Evolutionary conservation across 2,888 invertebrate species (phyloP).

Genomic region (Galerucella calmariensis): DNA sequence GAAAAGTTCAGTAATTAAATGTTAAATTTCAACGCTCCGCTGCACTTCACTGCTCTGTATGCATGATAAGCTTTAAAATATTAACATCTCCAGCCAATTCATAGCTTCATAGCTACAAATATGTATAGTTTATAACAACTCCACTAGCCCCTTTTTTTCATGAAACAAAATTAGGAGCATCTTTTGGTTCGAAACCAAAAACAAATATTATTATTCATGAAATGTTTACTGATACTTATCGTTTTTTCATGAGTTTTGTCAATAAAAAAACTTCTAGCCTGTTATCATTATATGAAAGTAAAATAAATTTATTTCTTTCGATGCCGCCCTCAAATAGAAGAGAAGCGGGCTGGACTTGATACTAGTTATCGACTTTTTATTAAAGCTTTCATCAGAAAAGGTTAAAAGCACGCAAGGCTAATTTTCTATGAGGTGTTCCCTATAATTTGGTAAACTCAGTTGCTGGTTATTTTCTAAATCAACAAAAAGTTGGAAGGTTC

Average conservation of each 20-base stretch:
- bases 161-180: too few relatives aligned
- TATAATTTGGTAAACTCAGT: constrained; percentile 49
- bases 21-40: too few relatives aligned
- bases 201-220: background rate
- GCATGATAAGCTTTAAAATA: too few relatives aligned
- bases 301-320: constrained; percentile 20
- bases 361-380: constrained; percentile 44
- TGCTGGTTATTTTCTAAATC: constrained; percentile 49
- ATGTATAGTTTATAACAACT: too few relatives aligned
- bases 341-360: constrained; percentile 34
- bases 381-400: constrained; percentile 40
- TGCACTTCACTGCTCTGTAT: too few relatives aligned
- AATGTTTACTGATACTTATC: background rate
- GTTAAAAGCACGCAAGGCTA: constrained; percentile 48
- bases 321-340: constrained; percentile 19
- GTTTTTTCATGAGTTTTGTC: background rate
- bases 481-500: constrained; percentile 44
- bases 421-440: constrained; percentile 48
- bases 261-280: background rate
- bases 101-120: too few relatives aligned
- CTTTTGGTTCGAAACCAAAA: background rate
- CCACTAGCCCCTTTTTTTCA: too few relatives aligned
- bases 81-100: too few relatives aligned
- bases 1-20: too few relatives aligned
- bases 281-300: background rate